A percentile compares a stretch with the other conserved stretches of the same genome.
These are phyloP conservation scores for Seira sanloemensis DNA, from an alignment of 2,888 invertebrate genomes.

Conservation along the genomic window DNA sequence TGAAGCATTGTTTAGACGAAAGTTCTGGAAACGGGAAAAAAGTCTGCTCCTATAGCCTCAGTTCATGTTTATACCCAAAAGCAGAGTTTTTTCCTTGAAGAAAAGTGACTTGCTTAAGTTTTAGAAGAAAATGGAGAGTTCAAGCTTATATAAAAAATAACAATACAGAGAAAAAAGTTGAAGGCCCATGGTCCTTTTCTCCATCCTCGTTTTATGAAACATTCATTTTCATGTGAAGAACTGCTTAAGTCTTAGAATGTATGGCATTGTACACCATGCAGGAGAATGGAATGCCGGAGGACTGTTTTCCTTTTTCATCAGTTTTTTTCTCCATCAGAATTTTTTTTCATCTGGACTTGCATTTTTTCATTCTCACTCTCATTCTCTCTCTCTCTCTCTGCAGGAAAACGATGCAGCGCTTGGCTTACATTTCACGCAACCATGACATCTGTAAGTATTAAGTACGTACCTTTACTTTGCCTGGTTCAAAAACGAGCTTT, in stretches of 20 bases:
- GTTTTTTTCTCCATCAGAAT: neutral
- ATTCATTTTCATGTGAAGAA: neutral
- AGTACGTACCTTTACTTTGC: too few relatives aligned
- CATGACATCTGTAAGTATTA: too few relatives aligned
- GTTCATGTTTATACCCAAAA: neutral
- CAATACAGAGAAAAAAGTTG: neutral
- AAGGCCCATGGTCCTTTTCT: neutral
- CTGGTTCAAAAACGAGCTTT: too few relatives aligned
- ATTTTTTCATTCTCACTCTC: neutral
- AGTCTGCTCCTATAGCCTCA: neutral
- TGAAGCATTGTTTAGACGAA: too few relatives aligned
- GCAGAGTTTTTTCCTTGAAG: neutral
- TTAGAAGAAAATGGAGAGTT: slow-evolving; percentile 12
- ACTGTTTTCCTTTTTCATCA: too few relatives aligned
- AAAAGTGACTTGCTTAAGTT: too few relatives aligned
- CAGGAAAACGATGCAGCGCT: too few relatives aligned
- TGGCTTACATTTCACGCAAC: too few relatives aligned
- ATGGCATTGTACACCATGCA: too few relatives aligned
- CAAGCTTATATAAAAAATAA: neutral
- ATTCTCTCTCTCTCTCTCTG: too few relatives aligned
- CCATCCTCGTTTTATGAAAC: neutral
- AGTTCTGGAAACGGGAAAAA: too few relatives aligned
- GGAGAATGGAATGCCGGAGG: too few relatives aligned
- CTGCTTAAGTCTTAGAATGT: neutral
- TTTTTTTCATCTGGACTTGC: neutral